phyloP scores from a whole-genome alignment of 2,113 vertebrate genomes.

The Ovibos moschatus region DNA sequence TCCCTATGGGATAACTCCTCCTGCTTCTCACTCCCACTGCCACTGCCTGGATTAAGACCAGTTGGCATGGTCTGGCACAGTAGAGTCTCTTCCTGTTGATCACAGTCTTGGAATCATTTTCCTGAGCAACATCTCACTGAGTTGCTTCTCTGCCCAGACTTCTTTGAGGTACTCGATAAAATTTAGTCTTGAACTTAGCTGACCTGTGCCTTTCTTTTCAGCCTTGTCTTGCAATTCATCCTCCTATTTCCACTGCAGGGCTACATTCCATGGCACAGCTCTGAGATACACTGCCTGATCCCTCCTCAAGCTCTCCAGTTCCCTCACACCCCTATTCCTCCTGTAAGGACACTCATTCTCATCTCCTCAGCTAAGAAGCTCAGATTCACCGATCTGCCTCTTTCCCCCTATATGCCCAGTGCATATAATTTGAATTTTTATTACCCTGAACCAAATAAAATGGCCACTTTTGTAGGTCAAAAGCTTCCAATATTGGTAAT shows the following conservation, averaged over 20 bases:
- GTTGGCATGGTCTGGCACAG: background rate
- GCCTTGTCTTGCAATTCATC: background rate
- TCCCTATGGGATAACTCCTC: background rate
- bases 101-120: background rate
- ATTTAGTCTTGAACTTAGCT: background rate
- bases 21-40: background rate
- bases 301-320: background rate
- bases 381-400: background rate
- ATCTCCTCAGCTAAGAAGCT: background rate
- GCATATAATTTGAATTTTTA: background rate
- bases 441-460: constrained; percentile 23
- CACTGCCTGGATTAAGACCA: background rate
- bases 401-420: background rate
- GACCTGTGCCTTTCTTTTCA: background rate
- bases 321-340: background rate
- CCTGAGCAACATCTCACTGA: background rate
- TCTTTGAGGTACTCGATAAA: background rate
- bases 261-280: background rate
- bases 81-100: background rate
- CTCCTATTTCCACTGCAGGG: background rate
- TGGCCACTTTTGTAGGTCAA: background rate
- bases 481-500: background rate
- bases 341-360: background rate
- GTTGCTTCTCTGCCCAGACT: background rate
- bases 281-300: background rate